Evolutionary conservation across 2,113 vertebrate species (phyloP).

Genomic region (Myrmophylax atrothorax): DNA sequence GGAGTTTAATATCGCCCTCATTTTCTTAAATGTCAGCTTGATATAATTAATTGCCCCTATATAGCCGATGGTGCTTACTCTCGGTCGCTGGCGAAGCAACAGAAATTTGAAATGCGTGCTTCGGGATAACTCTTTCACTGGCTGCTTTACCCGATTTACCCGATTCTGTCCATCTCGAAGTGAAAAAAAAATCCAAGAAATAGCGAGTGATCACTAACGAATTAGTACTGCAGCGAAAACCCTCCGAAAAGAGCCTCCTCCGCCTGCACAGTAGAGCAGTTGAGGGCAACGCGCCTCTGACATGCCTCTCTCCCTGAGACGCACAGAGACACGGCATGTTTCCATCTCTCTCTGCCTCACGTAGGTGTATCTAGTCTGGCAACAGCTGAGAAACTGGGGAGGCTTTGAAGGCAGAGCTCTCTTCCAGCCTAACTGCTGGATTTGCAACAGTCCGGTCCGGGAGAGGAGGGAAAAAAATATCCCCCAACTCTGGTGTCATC

Average conservation of each 20-base stretch:
- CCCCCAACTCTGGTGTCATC: background rate
- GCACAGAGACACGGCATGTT: background rate
- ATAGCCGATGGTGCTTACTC: background rate
- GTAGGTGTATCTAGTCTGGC: slow-evolving; percentile 8
- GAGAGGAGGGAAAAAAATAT: background rate
- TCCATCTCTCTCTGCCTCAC: background rate
- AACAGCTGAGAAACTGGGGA: background rate
- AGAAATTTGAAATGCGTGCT: background rate
- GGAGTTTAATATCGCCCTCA: slow-evolving; percentile 35
- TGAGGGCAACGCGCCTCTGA: background rate
- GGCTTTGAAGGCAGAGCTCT: background rate
- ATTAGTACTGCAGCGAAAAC: background rate
- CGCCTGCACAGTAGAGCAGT: background rate
- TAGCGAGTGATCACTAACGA: background rate
- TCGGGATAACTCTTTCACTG: background rate
- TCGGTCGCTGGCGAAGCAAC: background rate
- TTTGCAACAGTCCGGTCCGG: background rate
- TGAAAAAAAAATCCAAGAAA: background rate
- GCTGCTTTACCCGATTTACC: background rate
- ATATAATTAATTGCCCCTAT: slow-evolving; percentile 31
- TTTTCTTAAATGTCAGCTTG: slow-evolving; percentile 34
- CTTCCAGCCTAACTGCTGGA: background rate
- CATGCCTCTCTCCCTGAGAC: background rate
- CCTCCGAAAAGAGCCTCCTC: background rate
- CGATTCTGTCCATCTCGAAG: background rate